These are phyloP conservation scores for Panopea generosa DNA, from an alignment of 2,888 invertebrate species.

Conservation along the genomic window DNA sequence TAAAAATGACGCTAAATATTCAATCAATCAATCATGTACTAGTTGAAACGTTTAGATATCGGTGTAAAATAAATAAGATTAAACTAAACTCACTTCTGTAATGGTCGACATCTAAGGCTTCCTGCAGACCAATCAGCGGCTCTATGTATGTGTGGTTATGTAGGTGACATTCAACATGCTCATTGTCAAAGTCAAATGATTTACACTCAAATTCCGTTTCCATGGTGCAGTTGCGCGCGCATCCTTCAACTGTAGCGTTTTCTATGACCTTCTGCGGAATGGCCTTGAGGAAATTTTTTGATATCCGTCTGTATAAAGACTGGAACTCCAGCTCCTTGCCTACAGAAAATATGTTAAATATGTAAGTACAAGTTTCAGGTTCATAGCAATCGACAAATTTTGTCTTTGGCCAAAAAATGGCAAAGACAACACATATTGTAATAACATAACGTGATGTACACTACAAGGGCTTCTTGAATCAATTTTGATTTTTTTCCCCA, in stretches of 20 bases:
- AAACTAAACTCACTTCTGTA: conserved; percentile 83
- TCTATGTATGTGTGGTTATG: conserved; percentile 79
- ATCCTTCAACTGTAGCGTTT: conserved; percentile 74
- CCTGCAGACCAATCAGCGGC: conserved; percentile 72
- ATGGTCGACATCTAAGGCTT: conserved; percentile 76
- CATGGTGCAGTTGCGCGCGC: conserved; percentile 72
- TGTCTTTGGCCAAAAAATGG: too few species aligned
- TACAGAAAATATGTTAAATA: too few species aligned
- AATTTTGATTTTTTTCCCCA: too few species aligned
- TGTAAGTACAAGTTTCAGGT: too few species aligned
- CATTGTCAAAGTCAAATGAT: conserved; percentile 81
- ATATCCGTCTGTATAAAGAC: conserved; percentile 74
- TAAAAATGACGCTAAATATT: too few species aligned
- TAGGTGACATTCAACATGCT: conserved; percentile 70
- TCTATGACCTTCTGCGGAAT: conserved; percentile 68
- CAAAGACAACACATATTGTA: too few species aligned
- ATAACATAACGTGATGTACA: too few species aligned
- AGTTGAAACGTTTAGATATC: too few species aligned
- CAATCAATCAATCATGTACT: too few species aligned
- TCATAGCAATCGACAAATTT: too few species aligned
- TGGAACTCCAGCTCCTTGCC: conserved; percentile 47
- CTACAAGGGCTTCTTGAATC: too few species aligned
- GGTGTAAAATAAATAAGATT: too few species aligned
- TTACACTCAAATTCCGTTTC: conserved; percentile 80
- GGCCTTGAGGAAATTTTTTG: conserved; percentile 71